phyloP scores from a whole-genome alignment of 2,888 invertebrate species.

The Acheta domesticus region DNA sequence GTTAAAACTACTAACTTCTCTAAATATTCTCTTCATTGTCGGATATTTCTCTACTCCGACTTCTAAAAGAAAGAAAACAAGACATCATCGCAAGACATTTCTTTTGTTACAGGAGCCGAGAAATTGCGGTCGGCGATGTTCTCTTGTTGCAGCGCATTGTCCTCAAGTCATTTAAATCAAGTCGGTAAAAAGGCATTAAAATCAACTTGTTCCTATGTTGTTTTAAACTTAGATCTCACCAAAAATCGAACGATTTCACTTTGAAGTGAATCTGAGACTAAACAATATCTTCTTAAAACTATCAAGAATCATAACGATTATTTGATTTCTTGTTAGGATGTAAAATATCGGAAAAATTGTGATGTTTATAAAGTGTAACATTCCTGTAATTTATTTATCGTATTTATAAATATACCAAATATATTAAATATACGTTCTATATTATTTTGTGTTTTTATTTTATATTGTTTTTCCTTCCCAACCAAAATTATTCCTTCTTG shows the following conservation, averaged over 20 bases:
- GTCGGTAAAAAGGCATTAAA: background rate
- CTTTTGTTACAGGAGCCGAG: background rate
- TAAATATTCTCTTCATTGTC: background rate
- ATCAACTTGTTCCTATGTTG: conserved; percentile 18
- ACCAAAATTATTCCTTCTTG: too few species aligned
- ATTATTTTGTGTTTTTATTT: background rate
- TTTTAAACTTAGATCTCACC: conserved; percentile 11
- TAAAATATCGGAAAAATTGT: conserved; percentile 11
- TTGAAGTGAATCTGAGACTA: conserved; percentile 5
- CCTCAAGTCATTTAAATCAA: conserved; percentile 10
- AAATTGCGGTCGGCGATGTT: conserved; percentile 2
- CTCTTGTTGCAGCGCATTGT: background rate
- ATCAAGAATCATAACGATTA: background rate
- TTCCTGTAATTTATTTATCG: conserved; percentile 18
- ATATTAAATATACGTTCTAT: conserved; percentile 18
- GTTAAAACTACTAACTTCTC: too few species aligned
- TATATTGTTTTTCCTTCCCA: background rate
- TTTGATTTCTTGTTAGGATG: conserved; percentile 11
- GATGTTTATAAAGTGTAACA: conserved; percentile 18
- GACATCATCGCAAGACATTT: background rate
- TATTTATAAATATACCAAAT: conserved; percentile 18
- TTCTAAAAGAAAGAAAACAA: background rate
- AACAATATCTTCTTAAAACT: background rate
- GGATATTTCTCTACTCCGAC: background rate
- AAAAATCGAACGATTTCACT: background rate